Evolutionary conservation across 2,888 invertebrate species (phyloP).

Genomic region (Apamea anceps): DNA sequence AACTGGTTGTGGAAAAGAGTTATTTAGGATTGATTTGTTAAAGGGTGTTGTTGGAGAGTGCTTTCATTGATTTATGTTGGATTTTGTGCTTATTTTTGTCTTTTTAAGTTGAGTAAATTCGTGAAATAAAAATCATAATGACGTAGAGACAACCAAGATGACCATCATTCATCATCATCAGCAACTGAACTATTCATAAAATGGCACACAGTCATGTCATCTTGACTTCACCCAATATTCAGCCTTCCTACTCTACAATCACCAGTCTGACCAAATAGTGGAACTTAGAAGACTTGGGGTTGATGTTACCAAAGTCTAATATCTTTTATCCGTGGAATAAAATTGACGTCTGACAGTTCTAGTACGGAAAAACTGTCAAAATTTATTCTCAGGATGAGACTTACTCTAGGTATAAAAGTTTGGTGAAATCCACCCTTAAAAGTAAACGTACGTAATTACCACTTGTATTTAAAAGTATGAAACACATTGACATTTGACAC

Average conservation of each 20-base stretch:
- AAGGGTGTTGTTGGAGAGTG: not conserved
- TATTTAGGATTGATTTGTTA: slow-evolving; percentile 33
- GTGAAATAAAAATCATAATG: not conserved
- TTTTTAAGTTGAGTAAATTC: not conserved
- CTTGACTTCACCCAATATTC: not conserved
- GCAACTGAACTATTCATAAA: not conserved
- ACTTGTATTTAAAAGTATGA: not conserved
- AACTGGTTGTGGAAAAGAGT: slow-evolving; percentile 28
- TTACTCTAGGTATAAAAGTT: no score
- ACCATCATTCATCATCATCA: not conserved
- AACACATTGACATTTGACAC: not conserved
- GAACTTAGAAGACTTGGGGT: not conserved
- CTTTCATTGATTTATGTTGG: not conserved
- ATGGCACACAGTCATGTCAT: not conserved
- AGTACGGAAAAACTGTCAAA: no score
- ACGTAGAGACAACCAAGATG: no score
- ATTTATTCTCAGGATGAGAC: no score
- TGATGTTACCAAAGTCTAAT: not conserved
- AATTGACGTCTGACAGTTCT: no score
- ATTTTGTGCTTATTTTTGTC: not conserved
- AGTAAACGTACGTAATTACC: no score
- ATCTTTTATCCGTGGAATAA: no score
- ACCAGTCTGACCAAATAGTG: not conserved
- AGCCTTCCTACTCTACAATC: not conserved
- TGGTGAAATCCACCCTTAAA: no score